phyloP scores from a whole-genome alignment of 23 tunicate genomes.

The Ascidia mentula region DNA sequence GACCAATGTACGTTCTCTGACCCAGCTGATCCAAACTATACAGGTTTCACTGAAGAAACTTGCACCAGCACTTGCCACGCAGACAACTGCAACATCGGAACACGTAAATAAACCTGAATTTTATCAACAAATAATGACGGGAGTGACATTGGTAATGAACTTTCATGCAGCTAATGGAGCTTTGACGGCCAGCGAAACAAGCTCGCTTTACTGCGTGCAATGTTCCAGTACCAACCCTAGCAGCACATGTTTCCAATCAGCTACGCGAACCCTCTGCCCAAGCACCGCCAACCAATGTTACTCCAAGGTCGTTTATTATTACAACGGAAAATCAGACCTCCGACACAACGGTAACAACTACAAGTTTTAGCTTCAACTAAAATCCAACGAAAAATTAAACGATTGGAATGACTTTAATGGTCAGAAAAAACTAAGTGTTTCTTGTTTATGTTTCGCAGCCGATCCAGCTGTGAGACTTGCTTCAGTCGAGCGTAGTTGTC shows the following conservation, averaged over 20 bases:
- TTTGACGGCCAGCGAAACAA: slow-evolving; percentile 1
- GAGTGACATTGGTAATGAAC: too few relatives aligned
- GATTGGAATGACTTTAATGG: too few relatives aligned
- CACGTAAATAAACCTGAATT: slow-evolving; percentile 40
- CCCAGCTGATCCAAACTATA: not conserved
- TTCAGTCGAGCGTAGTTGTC: not conserved
- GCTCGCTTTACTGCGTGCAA: slow-evolving; percentile 10
- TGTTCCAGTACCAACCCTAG: not conserved
- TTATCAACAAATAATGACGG: slow-evolving; percentile 1
- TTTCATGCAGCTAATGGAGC: slow-evolving; percentile 8
- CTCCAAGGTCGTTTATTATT: not conserved
- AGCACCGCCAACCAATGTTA: not conserved
- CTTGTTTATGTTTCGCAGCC: slow-evolving; percentile 5
- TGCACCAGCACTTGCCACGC: slow-evolving; percentile 31
- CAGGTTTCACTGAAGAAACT: slow-evolving; percentile 18
- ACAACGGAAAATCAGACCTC: not conserved
- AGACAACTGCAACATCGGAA: slow-evolving; percentile 23
- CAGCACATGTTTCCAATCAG: not conserved
- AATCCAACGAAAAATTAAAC: too few relatives aligned
- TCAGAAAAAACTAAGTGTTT: too few relatives aligned
- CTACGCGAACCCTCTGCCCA: not conserved
- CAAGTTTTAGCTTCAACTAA: too few relatives aligned
- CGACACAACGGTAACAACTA: not conserved
- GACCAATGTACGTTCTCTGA: slow-evolving; percentile 24
- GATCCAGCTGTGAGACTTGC: not conserved